phyloP scores from a whole-genome alignment of 2,797 vertebrate species.

The Melanotaenia maccullochi region DNA sequence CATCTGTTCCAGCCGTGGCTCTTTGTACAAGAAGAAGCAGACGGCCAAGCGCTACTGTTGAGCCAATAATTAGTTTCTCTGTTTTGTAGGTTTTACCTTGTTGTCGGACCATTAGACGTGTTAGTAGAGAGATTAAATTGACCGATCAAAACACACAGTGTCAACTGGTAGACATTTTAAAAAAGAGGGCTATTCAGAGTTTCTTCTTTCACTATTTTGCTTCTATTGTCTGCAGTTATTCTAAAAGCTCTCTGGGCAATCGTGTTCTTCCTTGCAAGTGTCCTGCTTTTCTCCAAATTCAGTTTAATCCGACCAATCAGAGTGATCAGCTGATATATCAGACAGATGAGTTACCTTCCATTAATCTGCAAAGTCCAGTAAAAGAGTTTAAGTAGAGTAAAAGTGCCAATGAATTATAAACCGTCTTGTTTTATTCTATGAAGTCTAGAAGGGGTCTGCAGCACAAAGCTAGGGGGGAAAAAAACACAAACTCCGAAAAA shows the following conservation, averaged over 20 bases:
- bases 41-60: conserved; percentile 4
- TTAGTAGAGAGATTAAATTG: conserved; percentile 43
- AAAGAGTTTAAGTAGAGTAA: too few species aligned
- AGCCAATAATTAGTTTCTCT: conserved; percentile 56
- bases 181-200: conserved; percentile 9
- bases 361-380: too few species aligned
- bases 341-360: too few species aligned
- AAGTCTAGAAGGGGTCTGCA: too few species aligned
- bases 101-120: conserved; percentile 37
- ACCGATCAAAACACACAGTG: conserved; percentile 35
- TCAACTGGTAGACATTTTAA: conserved; percentile 5
- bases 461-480: too few species aligned
- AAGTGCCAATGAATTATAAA: too few species aligned
- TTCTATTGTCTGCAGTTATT: conserved; percentile 36
- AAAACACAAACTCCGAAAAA: too few species aligned
- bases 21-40: conserved; percentile 27
- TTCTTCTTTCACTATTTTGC: conserved; percentile 24
- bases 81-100: conserved; percentile 38
- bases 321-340: too few species aligned
- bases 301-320: conserved; percentile 25
- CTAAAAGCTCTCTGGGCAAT: conserved; percentile 14
- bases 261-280: neutral
- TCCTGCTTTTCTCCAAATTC: conserved; percentile 35
- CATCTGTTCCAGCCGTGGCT: conserved; percentile 61
- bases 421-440: too few species aligned